Conservation (phyloP, 2,888 invertebrate species). For the Eulithis prunata region DNA sequence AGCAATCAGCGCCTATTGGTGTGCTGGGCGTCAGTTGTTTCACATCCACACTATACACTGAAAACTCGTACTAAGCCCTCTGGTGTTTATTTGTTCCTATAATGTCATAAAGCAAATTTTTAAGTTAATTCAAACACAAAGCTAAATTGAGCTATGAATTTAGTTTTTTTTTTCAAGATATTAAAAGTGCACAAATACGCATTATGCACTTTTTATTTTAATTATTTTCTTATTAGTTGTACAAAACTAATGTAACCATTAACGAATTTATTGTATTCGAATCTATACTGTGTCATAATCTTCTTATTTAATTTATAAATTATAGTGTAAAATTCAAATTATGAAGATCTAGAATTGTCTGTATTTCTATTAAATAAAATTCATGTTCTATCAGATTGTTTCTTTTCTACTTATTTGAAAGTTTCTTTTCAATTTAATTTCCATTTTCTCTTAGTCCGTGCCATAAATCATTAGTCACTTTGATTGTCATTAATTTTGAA, state of each 20-base stretch:
- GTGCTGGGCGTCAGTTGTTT: too few relatives aligned
- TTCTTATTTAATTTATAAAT: conserved; percentile 37
- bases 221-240: conserved; percentile 28
- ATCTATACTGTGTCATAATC: conserved; percentile 42
- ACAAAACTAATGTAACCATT: conserved; percentile 29
- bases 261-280: conserved; percentile 44
- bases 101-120: conserved; percentile 39
- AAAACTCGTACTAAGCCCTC: too few relatives aligned
- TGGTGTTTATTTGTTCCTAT: conserved; percentile 74
- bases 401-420: conserved; percentile 33
- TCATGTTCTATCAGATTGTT: conserved; percentile 23
- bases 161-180: conserved; percentile 9
- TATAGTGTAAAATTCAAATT: conserved; percentile 32
- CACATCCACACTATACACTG: too few relatives aligned
- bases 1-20: too few relatives aligned
- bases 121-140: conserved; percentile 37
- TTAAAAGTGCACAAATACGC: background rate
- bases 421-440: conserved; percentile 31
- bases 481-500: conserved; percentile 33
- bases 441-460: conserved; percentile 48
- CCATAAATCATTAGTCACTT: conserved; percentile 56
- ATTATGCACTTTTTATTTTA: conserved; percentile 16
- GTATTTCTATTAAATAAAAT: conserved; percentile 34
- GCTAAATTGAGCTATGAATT: background rate
- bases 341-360: conserved; percentile 28